Conservation (phyloP, 2,888 invertebrate species). For the Deilephila porcellus region DNA sequence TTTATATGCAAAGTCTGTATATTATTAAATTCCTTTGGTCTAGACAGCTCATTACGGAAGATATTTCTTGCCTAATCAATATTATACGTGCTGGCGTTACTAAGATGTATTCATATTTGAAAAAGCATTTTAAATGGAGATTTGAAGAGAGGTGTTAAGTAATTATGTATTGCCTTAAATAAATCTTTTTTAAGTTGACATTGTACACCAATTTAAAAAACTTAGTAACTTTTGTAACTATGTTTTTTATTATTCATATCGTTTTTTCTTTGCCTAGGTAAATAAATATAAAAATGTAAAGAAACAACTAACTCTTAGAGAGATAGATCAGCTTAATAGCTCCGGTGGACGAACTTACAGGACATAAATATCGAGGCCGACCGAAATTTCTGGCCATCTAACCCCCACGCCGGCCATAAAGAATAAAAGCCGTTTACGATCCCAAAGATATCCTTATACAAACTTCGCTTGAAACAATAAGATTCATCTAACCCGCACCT, state of each 20-base stretch:
- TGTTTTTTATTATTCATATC: too few relatives aligned
- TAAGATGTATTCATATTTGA: background rate
- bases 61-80: constrained; percentile 13
- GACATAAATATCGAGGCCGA: background rate
- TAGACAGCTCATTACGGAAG: constrained; percentile 21
- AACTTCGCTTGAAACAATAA: background rate
- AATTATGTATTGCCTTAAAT: background rate
- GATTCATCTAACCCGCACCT: constrained; percentile 13
- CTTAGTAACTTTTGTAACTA: too few relatives aligned
- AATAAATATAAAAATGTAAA: too few relatives aligned
- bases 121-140: background rate
- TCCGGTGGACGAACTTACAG: too few relatives aligned
- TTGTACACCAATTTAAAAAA: too few relatives aligned
- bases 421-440: background rate
- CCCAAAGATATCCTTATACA: constrained; percentile 23
- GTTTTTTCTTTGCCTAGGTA: too few relatives aligned
- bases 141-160: background rate
- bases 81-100: background rate
- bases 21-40: constrained; percentile 12
- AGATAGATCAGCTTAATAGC: too few relatives aligned
- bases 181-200: too few relatives aligned
- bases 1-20: constrained; percentile 11
- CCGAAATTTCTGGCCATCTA: constrained; percentile 2
- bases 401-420: constrained; percentile 17
- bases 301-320: too few relatives aligned